These are phyloP conservation scores for Mythimna loreyi DNA, from an alignment of 2,888 invertebrate genomes.

Conservation along the genomic window DNA sequence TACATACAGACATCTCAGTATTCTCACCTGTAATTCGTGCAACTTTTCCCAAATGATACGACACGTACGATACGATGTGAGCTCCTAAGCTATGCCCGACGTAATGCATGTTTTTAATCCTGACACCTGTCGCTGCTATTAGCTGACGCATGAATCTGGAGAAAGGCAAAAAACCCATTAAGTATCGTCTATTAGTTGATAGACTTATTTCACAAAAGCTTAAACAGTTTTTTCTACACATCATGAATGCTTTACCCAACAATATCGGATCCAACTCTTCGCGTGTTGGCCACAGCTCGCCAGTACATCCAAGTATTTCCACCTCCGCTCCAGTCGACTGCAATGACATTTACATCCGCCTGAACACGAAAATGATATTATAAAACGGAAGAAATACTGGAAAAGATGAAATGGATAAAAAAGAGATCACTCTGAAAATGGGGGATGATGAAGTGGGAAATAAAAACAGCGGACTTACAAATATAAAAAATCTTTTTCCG, in stretches of 20 bases:
- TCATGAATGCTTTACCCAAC: slow-evolving; percentile 78
- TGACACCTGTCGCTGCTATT: slow-evolving; percentile 79
- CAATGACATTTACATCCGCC: slow-evolving; percentile 92
- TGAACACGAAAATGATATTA: slow-evolving; percentile 67
- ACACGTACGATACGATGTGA: slow-evolving; percentile 91
- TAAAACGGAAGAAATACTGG: background rate
- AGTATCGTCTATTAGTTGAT: no score
- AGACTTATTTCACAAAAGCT: background rate
- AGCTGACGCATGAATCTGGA: slow-evolving; percentile 87
- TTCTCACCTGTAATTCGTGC: slow-evolving; percentile 88
- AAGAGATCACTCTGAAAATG: background rate
- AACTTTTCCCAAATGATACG: slow-evolving; percentile 86
- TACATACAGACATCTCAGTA: background rate
- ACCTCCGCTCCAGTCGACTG: slow-evolving; percentile 92
- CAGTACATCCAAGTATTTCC: slow-evolving; percentile 92
- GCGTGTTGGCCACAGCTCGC: slow-evolving; percentile 91
- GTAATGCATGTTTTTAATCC: slow-evolving; percentile 87
- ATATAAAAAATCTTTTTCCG: no score
- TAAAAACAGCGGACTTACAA: no score
- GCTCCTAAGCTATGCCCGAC: slow-evolving; percentile 92
- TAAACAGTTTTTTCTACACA: background rate
- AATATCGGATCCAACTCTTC: slow-evolving; percentile 89
- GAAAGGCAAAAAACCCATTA: background rate
- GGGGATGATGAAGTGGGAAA: background rate
- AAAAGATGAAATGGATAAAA: background rate